Base-by-base conservation (phyloP, 2,113 vertebrate genomes). In the Plecotus auritus region DNA sequence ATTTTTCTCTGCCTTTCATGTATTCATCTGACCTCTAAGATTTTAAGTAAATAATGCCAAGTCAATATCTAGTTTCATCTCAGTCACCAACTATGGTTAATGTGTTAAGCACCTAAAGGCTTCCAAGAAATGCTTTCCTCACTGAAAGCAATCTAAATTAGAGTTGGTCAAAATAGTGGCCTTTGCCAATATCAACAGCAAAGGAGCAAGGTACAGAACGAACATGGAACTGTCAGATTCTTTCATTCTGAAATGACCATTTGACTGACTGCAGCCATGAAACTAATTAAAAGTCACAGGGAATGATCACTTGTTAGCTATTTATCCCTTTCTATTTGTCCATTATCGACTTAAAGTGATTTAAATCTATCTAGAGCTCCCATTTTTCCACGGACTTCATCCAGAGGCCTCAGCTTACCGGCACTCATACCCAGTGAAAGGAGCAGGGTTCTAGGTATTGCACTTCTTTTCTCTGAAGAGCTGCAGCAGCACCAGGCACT, bases 1-100 rank as follows among this genome's bases (percentile, higher is more conserved):
- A 40, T 67, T 90, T 92, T 91, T 51, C 73, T 83, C 85, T 87
- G 40, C 22, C 47, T 87, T 59, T 42, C 20, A 28, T 20, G 32
- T 80, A 49, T 97, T 72, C 35, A 45, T 83, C 61, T 88, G 90
- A 87, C 59, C 42, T 80, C 35, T 80, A 85, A 96, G 26, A 51
- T 70, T 93, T 86, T 35, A 90, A 85, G 64, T 69, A 94, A 94
- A 64, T 72, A 85, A 94, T 20, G n/a, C 81, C 54, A 78, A 83
- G 54, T 90, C 86, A 92, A 22, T 70, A 95, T 30, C 32, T 80
- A 40, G 72, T 84, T 92, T 91, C 66, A 93, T 81, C 37, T 88
- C 80, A 59, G 3, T 89, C 51, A 85, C n/a, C 49, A 80, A 56
- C 47, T 13, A 26, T 42, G 49, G 67, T 32, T 22, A 45, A 51